A percentile compares a stretch with the other conserved stretches of the same genome.
Conservation (phyloP, 2,113 vertebrate genomes). For the Phyllostomus discolor region DNA sequence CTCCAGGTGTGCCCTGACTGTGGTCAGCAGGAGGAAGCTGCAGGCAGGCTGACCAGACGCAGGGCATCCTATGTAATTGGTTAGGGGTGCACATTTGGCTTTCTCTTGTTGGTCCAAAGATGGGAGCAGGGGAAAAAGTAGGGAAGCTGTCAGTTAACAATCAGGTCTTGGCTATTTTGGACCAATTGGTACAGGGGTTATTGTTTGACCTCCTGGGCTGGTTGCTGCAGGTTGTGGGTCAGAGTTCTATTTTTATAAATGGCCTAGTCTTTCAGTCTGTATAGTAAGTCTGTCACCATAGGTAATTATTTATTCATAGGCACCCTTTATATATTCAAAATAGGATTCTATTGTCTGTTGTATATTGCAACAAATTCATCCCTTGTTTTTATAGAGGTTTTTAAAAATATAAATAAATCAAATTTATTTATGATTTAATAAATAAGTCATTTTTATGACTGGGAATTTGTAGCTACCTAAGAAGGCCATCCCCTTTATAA, state of each 20-base stretch:
- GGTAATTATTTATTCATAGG: constrained; percentile 16
- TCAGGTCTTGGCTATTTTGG: neutral
- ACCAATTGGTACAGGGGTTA: neutral
- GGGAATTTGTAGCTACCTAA: neutral
- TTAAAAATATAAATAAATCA: neutral
- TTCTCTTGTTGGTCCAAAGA: neutral
- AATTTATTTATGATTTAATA: neutral
- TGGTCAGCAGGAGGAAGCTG: neutral
- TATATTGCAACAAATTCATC: neutral
- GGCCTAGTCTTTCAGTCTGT: neutral
- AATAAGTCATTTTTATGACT: neutral
- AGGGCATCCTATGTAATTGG: neutral
- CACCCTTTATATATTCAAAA: neutral
- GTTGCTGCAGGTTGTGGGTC: neutral
- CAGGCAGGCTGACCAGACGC: neutral
- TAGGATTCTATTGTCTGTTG: neutral
- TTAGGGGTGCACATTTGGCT: neutral
- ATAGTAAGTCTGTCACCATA: neutral
- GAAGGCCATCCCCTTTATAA: neutral
- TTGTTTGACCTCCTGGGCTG: neutral
- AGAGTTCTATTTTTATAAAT: neutral
- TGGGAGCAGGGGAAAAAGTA: neutral
- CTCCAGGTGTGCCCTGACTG: no score
- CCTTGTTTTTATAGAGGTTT: constrained; percentile 3
- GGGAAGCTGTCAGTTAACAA: neutral